Evolutionary conservation across 2,797 vertebrate genomes (phyloP).

Genomic region (Danio jaintianensis): DNA sequence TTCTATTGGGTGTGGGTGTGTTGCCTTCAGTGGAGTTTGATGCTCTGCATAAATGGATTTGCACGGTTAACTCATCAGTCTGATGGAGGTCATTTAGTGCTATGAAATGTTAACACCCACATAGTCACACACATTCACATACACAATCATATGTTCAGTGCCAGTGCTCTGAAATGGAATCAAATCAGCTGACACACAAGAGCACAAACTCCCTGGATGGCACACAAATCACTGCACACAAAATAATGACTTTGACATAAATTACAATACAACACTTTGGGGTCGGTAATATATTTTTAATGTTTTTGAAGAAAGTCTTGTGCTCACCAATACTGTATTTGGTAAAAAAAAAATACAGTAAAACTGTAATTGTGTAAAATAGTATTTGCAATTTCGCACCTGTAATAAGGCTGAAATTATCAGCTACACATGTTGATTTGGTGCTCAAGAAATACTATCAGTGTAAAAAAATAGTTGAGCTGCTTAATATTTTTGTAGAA

Average conservation of each 20-base stretch:
- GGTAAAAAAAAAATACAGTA: not conserved
- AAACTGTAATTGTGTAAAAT: not conserved
- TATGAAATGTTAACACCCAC: not conserved
- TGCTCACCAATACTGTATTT: not conserved
- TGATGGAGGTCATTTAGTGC: slow-evolving; percentile 13
- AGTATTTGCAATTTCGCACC: not conserved
- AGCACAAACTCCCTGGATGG: not conserved
- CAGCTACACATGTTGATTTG: not conserved
- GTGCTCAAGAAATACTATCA: not conserved
- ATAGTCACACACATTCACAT: not conserved
- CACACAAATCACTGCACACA: not conserved
- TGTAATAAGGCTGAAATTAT: not conserved
- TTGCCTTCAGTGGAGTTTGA: not conserved
- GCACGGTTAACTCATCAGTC: slow-evolving; percentile 5
- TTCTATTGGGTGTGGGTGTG: not conserved
- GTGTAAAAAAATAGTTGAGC: no score
- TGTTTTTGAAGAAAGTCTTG: not conserved
- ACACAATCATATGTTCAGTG: not conserved
- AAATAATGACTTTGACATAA: not conserved
- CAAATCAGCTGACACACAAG: slow-evolving; percentile 10
- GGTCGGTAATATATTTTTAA: not conserved
- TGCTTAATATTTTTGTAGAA: no score
- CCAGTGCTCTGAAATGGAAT: not conserved
- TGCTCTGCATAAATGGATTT: slow-evolving; percentile 9
- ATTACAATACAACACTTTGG: not conserved